Base-by-base conservation (phyloP, 2,888 invertebrate genomes). In the Osmoderma eremita region DNA sequence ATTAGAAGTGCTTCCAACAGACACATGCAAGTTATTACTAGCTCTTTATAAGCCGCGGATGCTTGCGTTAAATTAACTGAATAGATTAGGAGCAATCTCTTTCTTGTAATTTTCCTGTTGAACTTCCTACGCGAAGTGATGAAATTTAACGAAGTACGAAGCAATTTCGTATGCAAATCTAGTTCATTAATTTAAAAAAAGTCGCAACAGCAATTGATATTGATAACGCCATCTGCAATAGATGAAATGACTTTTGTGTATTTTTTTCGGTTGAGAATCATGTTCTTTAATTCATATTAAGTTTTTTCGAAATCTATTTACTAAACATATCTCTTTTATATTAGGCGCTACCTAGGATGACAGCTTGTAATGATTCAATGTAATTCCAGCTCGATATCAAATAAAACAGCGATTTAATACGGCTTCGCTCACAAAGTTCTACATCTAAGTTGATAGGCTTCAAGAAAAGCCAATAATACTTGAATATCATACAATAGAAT, bases 11-110 rank as follows among this genome's bases (percentile, higher is more conserved):
- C 30, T 2, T 30, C 30, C 6, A 4, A 30, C 17, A 42, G 10
- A n/a, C 10, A 42, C 50, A 50, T 22, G 30, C 50, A 50, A 22
- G 24, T 50, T 24, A 50, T 50, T 50, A 22, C 13, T n/a, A 49
- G 12, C 30, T 6, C 30, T 12, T 12, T n/a, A n/a, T 49, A 48
- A 48, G 18, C 13, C 15, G 10, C 3, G 10, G 18, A 48, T 17
- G 48, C 15, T 42, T 17, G 42, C 42, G 42, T 17, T 42, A 42
- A 42, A 42, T 17, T 42, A 42, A 42, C 42, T 42, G 42, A 42
- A 42, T 42, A 42, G 15, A 17, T 42, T 42, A 42, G 5, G 30
- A 30, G 30, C 30, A 10, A 10, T 42, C 12, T 42, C 12, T 42
- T 42, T 13, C 3, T 50, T 48, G 6, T 20, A 13, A 10, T 48